Evolutionary conservation across 2,113 vertebrate genomes (phyloP).

Genomic region (Passer domesticus): DNA sequence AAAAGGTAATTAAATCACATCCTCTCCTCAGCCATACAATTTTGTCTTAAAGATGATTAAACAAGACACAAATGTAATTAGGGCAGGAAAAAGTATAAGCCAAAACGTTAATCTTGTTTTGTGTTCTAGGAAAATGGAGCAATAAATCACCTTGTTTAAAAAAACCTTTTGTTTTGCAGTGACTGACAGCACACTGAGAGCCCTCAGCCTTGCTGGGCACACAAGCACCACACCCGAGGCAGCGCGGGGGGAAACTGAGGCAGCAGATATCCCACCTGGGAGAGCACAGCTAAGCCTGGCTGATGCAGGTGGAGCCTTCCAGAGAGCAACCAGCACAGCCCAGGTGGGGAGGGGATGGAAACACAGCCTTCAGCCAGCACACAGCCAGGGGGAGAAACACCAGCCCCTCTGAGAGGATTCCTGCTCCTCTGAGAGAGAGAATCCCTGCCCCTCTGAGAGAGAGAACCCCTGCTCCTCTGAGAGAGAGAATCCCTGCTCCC

Average conservation of each 20-base stretch:
- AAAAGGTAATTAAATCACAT: slow-evolving; percentile 73
- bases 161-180: neutral
- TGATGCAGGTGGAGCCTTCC: neutral
- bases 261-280: neutral
- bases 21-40: neutral
- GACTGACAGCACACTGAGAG: neutral
- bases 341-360: neutral
- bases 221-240: neutral
- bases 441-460: too few relatives aligned
- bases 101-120: neutral
- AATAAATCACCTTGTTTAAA: neutral
- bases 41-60: neutral
- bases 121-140: neutral
- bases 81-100: neutral
- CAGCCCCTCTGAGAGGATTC: too few relatives aligned
- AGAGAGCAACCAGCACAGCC: neutral
- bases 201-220: neutral
- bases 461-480: too few relatives aligned
- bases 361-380: neutral
- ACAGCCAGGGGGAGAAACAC: neutral
- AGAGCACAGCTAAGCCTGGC: neutral
- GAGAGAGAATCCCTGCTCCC: too few relatives aligned
- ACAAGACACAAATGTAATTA: slow-evolving; percentile 19
- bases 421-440: too few relatives aligned
- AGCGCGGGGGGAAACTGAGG: neutral